phyloP scores from a whole-genome alignment of 1,140 invertebrate species.

The Eurosta solidaginis region DNA sequence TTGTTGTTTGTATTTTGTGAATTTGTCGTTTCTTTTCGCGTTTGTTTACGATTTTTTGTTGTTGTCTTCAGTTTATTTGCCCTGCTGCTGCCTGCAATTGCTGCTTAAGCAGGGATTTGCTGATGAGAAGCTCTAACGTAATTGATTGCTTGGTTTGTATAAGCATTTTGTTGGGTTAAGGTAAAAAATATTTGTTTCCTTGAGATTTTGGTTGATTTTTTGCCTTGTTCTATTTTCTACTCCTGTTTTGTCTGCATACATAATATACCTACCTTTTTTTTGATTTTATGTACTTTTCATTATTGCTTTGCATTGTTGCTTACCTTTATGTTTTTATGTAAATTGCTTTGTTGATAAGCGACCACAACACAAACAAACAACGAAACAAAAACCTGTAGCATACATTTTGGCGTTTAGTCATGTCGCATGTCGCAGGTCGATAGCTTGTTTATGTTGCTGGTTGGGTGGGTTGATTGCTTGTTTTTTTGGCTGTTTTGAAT shows the following conservation, averaged over 20 bases:
- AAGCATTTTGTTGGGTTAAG: neutral
- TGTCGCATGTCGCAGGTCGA: neutral
- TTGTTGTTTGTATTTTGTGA: neutral
- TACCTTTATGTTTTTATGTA: neutral
- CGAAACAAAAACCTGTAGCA: neutral
- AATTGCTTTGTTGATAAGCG: neutral
- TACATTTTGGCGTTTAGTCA: neutral
- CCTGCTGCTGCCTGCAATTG: neutral
- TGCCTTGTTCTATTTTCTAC: neutral
- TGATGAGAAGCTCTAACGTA: slow-evolving; percentile 5
- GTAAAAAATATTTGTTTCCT: neutral
- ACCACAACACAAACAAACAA: neutral
- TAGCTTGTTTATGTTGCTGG: neutral
- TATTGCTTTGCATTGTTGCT: neutral
- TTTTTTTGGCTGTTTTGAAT: neutral
- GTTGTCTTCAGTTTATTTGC: neutral
- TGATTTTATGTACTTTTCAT: neutral
- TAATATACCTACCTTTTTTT: neutral
- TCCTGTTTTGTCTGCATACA: neutral
- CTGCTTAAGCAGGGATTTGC: slow-evolving; percentile 6
- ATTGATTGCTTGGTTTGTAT: slow-evolving; percentile 8
- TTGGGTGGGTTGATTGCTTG: neutral
- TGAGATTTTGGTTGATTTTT: neutral
- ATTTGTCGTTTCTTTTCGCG: neutral
- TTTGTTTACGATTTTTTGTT: neutral